Base-by-base conservation (phyloP, 1,140 invertebrate genomes). In the Adelges cooleyi region DNA sequence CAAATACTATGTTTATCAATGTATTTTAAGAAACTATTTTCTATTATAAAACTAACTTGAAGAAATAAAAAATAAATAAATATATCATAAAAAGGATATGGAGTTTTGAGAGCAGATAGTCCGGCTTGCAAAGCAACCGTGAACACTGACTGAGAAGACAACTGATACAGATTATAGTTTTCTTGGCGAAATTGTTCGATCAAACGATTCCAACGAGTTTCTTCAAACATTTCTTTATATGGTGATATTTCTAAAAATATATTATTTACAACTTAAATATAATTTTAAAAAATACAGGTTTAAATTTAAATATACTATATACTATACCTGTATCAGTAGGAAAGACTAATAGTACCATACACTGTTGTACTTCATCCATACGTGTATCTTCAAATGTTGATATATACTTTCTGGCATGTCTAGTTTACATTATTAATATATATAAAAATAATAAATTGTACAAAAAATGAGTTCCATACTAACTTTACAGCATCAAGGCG, bases 321-420 rank as follows among this genome's bases (percentile, higher is more conserved):
- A 67, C 38, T 65, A 70, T 75, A 83, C 85, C 82, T 68, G 90
- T 90, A 71, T 86, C 82, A 13, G 83, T 80, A 27, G 90, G 86
- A 77, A 95, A 97, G 6, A 93, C 94, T 42, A 98, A 78, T 62
- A 98, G 83, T 23, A 90, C 93, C 93, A 98, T 98, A 51, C 90
- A 92, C 72, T 87, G 87, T 72, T 95, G 90, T 54, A 98, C 88
- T 69, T 93, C 90, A 29, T 81, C 77, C 23, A 95, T 75, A 71
- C 95, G 91, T 17, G 89, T 89, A 51, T 92, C 86, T 72, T 94
- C 90, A 68, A 87, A 86, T 52, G 80, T 83, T 1, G 87, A 84
- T 74, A 98, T 95, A 77, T 92, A 86, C 75, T 94, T 96, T 68
- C 93, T 83, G 0, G 94, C 92, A 78, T 97, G 92, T 70, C 88